Evolutionary conservation across 2,797 vertebrate genomes (phyloP), one percentile per base, ranked within the genome.

Genomic region (Gambelia wislizenii): DNA sequence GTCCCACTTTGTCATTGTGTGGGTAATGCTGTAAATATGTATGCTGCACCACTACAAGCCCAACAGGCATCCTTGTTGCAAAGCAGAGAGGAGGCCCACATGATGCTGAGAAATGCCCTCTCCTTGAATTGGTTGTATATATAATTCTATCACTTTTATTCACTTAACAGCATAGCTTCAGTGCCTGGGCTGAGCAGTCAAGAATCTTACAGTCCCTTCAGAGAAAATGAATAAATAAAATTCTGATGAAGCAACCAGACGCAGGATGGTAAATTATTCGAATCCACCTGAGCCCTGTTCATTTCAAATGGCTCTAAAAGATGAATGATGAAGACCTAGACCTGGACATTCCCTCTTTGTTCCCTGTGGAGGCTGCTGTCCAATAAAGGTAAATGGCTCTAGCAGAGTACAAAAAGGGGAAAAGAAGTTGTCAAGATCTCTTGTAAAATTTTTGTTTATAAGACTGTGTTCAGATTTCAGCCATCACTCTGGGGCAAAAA

Each of bases 101-200:
- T 91, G 91, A 96, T 97, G 96, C 91, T 97, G 97, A 95, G 95
- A 98, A 97, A 98, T 96, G 90, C 95, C 97, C 39, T 8, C 54
- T 8, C 6, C 4, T 52, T 56, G 16, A 3, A 25, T 25, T 18
- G 27, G 30, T 97, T 97, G 97, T 98, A 96, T 97, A 98, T 98
- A 96, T 97, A 98, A 97, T 98, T 96, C 96, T 95, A 95, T 93
- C 94, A 75, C 97, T 96, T 98, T 98, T 96, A 97, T 97, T 97
- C 97, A 97, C 96, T 97, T 97, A 98, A 96, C 95, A 97, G 96
- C 95, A 93, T 93, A 93, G 89, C 93, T 94, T 96, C 92, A 92
- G 96, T 92, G 95, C 64, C 94, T 95, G 92, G 91, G 87, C 94
- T 93, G 96, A 95, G 96, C 92, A 92, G 95, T 96, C 95, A 89